Evolutionary conservation across 2,888 invertebrate genomes (phyloP).

Genomic region (Leptarthrus brevirostris): DNA sequence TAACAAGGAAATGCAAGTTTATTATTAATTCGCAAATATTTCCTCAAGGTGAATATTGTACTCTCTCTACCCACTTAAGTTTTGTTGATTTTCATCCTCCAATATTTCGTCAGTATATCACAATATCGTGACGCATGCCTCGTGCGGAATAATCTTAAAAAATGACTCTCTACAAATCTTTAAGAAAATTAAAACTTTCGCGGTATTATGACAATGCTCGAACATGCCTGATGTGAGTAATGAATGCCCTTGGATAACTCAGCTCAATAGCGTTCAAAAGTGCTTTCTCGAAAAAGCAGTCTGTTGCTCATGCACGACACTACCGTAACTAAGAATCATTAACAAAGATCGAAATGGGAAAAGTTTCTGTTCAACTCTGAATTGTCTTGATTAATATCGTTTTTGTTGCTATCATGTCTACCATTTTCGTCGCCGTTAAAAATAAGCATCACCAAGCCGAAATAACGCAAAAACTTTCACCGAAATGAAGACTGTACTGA

Average conservation of each 20-base stretch:
- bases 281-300: not conserved
- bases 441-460: conserved; percentile 1
- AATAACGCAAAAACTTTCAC: conserved; percentile 34
- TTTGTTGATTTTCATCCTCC: not conserved
- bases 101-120: not conserved
- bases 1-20: conserved; percentile 30
- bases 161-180: not conserved
- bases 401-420: conserved; percentile 17
- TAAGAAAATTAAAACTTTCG: not conserved
- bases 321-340: not conserved
- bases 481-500: conserved; percentile 28
- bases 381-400: conserved; percentile 12
- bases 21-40: conserved; percentile 27
- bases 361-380: conserved; percentile 9
- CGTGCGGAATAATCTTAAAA: not conserved
- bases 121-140: not conserved
- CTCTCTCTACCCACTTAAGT: not conserved
- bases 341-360: conserved; percentile 7
- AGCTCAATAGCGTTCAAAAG: too few relatives aligned
- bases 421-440: conserved; percentile 6
- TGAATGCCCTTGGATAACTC: not conserved
- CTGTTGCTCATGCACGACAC: not conserved
- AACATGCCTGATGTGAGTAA: not conserved
- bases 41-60: conserved; percentile 3
- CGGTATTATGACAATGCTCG: not conserved